Evolutionary conservation across 1,140 invertebrate species (phyloP).

Genomic region (Tetranychus cinnabarinus): DNA sequence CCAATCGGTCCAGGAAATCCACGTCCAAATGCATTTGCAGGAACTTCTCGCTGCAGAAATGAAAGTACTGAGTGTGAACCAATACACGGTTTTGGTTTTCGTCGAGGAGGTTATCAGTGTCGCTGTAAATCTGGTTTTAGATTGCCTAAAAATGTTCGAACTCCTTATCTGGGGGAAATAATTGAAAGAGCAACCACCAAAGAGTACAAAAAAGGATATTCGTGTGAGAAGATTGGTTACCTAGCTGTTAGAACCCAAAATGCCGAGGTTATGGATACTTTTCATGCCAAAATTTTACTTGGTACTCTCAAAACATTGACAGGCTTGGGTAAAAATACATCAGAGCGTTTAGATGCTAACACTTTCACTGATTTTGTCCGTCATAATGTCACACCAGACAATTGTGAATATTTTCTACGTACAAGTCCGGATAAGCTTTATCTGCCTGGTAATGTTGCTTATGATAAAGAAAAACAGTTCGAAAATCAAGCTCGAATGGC

Average conservation of each 20-base stretch:
- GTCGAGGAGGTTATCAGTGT: conserved; percentile 85
- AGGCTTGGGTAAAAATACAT: conserved; percentile 8
- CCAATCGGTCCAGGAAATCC: conserved; percentile 63
- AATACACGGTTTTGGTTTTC: conserved; percentile 77
- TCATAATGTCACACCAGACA: conserved; percentile 5
- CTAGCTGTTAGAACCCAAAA: conserved; percentile 16
- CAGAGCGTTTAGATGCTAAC: conserved; percentile 11
- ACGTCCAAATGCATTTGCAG: conserved; percentile 62
- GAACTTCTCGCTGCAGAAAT: conserved; percentile 71
- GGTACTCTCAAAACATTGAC: conserved; percentile 10
- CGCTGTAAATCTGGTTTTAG: conserved; percentile 68
- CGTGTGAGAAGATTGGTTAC: conserved; percentile 79
- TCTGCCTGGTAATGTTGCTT: conserved; percentile 56
- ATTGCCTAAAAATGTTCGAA: conserved; percentile 55
- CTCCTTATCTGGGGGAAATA: conserved; percentile 76
- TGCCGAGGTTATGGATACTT: conserved; percentile 10
- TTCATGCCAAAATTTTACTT: conserved; percentile 11
- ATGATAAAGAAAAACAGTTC: conserved; percentile 62
- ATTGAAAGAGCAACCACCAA: conserved; percentile 71
- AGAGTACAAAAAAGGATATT: conserved; percentile 75
- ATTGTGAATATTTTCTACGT: conserved; percentile 10
- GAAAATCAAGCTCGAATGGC: conserved; percentile 89
- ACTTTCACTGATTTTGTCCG: conserved; percentile 9
- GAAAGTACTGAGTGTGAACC: conserved; percentile 93
- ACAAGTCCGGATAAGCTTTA: too few relatives aligned